These are phyloP conservation scores for Drosophila ercepeae DNA, from an alignment of 1,140 invertebrate genomes.

Conservation along the genomic window DNA sequence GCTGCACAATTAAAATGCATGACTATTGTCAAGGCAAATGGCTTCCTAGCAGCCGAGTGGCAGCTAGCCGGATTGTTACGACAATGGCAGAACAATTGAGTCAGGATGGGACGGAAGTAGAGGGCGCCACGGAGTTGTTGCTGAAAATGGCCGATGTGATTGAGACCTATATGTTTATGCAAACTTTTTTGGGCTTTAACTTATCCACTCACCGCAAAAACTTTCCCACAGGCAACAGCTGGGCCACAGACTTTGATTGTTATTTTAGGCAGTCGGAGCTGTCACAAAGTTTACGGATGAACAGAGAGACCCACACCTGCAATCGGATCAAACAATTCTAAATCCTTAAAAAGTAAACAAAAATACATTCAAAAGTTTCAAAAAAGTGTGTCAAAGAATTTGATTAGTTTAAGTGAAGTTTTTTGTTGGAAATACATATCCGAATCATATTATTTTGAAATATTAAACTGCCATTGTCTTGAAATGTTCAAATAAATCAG, in stretches of 20 bases:
- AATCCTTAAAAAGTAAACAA: background rate
- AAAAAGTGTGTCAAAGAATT: constrained; percentile 13
- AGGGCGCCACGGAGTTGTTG: background rate
- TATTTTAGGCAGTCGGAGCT: constrained; percentile 51
- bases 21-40: constrained; percentile 78
- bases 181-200: constrained; percentile 60
- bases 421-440: background rate
- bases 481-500: background rate
- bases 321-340: constrained; percentile 30
- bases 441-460: background rate
- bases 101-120: constrained; percentile 40
- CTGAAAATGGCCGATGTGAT: constrained; percentile 52
- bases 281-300: constrained; percentile 54
- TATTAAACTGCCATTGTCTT: background rate
- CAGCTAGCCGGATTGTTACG: constrained; percentile 26
- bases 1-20: constrained; percentile 81
- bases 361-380: background rate
- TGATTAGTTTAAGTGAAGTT: constrained; percentile 5
- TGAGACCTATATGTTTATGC: constrained; percentile 65
- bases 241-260: constrained; percentile 52
- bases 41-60: constrained; percentile 31
- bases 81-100: constrained; percentile 76
- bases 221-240: constrained; percentile 67
- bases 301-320: constrained; percentile 5
- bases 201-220: constrained; percentile 68